These are phyloP conservation scores for Lycaena phlaeas DNA, from an alignment of 2,888 invertebrate species.

Conservation along the genomic window DNA sequence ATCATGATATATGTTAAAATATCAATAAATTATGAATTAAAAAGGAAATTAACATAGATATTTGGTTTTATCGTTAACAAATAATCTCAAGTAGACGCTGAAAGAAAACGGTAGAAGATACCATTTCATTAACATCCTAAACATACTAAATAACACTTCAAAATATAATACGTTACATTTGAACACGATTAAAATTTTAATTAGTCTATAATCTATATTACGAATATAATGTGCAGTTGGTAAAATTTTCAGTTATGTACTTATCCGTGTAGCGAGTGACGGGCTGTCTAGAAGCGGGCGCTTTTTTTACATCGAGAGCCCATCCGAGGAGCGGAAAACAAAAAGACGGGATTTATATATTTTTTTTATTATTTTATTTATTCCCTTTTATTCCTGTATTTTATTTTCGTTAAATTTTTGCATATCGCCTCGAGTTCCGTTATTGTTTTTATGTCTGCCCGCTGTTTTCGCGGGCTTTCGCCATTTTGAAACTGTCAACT, in stretches of 20 bases:
- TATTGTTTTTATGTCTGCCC: conserved; percentile 39
- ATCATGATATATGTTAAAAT: too few relatives aligned
- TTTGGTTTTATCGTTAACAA: too few relatives aligned
- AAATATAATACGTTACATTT: too few relatives aligned
- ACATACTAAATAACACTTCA: too few relatives aligned
- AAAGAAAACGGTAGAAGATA: too few relatives aligned
- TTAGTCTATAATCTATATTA: too few relatives aligned
- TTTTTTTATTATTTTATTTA: conserved; percentile 69
- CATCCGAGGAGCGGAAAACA: conserved; percentile 62
- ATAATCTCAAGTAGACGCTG: too few relatives aligned
- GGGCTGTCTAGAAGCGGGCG: conserved; percentile 70
- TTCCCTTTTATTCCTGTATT: conserved; percentile 55
- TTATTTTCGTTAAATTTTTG: conserved; percentile 62
- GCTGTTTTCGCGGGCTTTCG: conserved; percentile 39
- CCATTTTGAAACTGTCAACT: conserved; percentile 48
- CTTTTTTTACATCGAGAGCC: conserved; percentile 69
- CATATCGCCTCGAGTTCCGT: conserved; percentile 43
- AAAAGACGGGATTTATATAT: conserved; percentile 68
- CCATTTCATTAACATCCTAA: too few relatives aligned
- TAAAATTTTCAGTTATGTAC: conserved; percentile 27
- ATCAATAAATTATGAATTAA: too few relatives aligned
- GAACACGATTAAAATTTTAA: too few relatives aligned
- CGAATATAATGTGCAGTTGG: too few relatives aligned
- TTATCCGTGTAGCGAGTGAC: conserved; percentile 31
- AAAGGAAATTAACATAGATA: too few relatives aligned